Evolutionary conservation across 2,888 invertebrate species (phyloP).

Genomic region (Sesia apiformis): DNA sequence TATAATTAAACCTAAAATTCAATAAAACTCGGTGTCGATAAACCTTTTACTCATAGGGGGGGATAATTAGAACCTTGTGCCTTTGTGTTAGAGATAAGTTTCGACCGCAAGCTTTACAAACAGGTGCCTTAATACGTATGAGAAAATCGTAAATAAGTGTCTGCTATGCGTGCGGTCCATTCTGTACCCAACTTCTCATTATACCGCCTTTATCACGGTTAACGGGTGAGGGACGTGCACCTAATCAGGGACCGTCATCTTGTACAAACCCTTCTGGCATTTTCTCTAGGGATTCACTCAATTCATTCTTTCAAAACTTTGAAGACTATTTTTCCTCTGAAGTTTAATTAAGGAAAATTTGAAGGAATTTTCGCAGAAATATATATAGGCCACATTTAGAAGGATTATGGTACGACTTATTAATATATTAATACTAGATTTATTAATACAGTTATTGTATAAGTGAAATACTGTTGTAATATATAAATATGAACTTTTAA

Average conservation of each 20-base stretch:
- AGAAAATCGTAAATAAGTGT: slow-evolving; percentile 1
- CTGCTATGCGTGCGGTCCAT: slow-evolving; percentile 11
- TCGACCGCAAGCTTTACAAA: neutral
- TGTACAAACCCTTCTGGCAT: slow-evolving; percentile 9
- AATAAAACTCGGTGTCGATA: slow-evolving; percentile 7
- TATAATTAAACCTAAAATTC: slow-evolving; percentile 9
- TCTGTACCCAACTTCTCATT: slow-evolving; percentile 14
- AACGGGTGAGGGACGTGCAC: slow-evolving; percentile 15
- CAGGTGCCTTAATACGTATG: slow-evolving; percentile 2
- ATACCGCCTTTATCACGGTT: slow-evolving; percentile 17
- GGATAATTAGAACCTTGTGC: neutral
- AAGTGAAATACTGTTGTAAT: too few species aligned
- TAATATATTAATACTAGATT: too few species aligned
- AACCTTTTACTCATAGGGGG: neutral
- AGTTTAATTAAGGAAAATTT: slow-evolving; percentile 22
- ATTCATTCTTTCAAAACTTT: slow-evolving; percentile 24
- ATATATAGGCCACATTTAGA: neutral
- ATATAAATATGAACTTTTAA: too few species aligned
- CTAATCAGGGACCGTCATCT: slow-evolving; percentile 17
- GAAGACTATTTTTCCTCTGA: slow-evolving; percentile 13
- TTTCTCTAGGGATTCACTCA: slow-evolving; percentile 17
- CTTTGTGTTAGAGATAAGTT: neutral
- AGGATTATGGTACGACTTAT: neutral
- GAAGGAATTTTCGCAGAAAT: neutral
- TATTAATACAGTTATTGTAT: too few species aligned